These are phyloP conservation scores for Rattus norvegicus DNA, from an alignment of 2,113 vertebrate species.

Conservation along the genomic window GRCr8 NC_086038.1:3677001-3677500, in stretches of 20 bases:
- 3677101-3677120: slow-evolving; percentile 70
- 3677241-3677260: slow-evolving; percentile 75
- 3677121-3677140: neutral
- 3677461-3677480: neutral
- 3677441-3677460: neutral
- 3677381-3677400: slow-evolving; percentile 83
- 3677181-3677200: neutral
- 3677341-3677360: slow-evolving; percentile 82
- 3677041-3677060: slow-evolving; percentile 78
- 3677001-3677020: slow-evolving; percentile 64
- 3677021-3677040: slow-evolving; percentile 72
- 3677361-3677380: slow-evolving; percentile 85
- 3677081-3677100: slow-evolving; percentile 83
- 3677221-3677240: slow-evolving; percentile 81
- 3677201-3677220: slow-evolving; percentile 65
- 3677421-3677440: slow-evolving; percentile 82
- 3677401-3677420: slow-evolving; percentile 82
- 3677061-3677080: slow-evolving; percentile 80
- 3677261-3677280: slow-evolving; percentile 84
- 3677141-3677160: neutral
- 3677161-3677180: neutral
- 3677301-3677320: slow-evolving; percentile 83
- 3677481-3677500: neutral
- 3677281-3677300: slow-evolving; percentile 86
- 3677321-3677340: slow-evolving; percentile 84